A percentile compares a stretch with the other conserved stretches of the same genome.
Evolutionary conservation across 30 jellyfish, hydroid and myxozoan genomes (phyloP).

Genomic region (Chironex yamaguchii): DNA sequence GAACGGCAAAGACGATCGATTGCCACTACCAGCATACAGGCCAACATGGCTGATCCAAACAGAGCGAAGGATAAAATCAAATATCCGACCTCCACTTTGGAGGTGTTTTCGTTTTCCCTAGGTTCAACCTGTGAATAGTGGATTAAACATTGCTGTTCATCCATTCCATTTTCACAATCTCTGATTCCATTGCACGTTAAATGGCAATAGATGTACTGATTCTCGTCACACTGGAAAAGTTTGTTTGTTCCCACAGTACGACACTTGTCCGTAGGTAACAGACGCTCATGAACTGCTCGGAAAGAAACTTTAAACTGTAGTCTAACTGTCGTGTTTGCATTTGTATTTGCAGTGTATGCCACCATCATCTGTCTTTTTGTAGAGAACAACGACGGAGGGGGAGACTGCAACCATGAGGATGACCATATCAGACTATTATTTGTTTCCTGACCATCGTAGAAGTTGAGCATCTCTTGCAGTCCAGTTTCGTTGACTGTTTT

Average conservation of each 20-base stretch:
- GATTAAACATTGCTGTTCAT: constrained; percentile 61
- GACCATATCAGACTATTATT: constrained; percentile 44
- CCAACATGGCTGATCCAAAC: constrained; percentile 13
- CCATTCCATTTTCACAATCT: constrained; percentile 83
- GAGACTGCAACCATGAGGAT: constrained; percentile 6
- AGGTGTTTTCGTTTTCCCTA: neutral
- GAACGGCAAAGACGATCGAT: neutral
- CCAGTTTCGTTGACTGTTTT: constrained; percentile 18
- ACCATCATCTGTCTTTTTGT: constrained; percentile 24
- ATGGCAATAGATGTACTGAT: constrained; percentile 80
- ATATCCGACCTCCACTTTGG: neutral
- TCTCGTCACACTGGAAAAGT: constrained; percentile 77
- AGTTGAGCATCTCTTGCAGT: constrained; percentile 17
- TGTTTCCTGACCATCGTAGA: constrained; percentile 20
- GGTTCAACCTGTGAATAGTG: neutral
- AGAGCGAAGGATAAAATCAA: neutral
- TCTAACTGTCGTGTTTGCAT: neutral
- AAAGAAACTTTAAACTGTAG: constrained; percentile 56
- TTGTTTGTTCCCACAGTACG: constrained; percentile 46
- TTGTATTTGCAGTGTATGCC: constrained; percentile 2
- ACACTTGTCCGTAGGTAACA: constrained; percentile 46
- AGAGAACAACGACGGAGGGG: constrained; percentile 44
- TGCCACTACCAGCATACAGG: constrained; percentile 12
- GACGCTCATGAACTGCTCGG: constrained; percentile 54
- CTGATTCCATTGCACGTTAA: constrained; percentile 78